Evolutionary conservation across 1,140 invertebrate species (phyloP).

Genomic region (Zaprionus lachaisei): DNA sequence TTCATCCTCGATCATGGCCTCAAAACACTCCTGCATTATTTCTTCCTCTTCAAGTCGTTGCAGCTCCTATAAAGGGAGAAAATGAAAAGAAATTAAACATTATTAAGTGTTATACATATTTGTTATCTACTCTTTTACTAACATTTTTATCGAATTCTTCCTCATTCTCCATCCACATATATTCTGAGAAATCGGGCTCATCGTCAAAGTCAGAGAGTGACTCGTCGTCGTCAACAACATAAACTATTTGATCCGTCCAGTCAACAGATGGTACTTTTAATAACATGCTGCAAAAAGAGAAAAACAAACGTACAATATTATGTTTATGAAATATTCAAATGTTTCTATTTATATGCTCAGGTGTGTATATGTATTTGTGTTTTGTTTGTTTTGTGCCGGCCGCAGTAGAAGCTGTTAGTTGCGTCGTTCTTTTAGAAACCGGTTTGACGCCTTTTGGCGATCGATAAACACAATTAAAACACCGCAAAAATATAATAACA

Average conservation of each 20-base stretch:
- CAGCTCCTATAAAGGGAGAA: constrained; percentile 87
- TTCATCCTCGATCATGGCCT: constrained; percentile 92
- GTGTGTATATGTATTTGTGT: constrained; percentile 2
- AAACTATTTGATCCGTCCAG: constrained; percentile 83
- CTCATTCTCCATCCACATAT: constrained; percentile 96
- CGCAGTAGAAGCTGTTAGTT: constrained; percentile 40
- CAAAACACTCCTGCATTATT: constrained; percentile 93
- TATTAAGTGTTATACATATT: not conserved
- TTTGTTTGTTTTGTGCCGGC: constrained; percentile 48
- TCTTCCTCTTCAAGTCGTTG: constrained; percentile 94
- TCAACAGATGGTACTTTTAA: constrained; percentile 83
- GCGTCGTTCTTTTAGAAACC: constrained; percentile 59
- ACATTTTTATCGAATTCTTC: constrained; percentile 95
- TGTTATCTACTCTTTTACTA: constrained; percentile 50
- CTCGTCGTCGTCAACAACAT: constrained; percentile 85
- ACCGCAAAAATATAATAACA: not conserved
- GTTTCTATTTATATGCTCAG: not conserved
- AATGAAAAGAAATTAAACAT: not conserved
- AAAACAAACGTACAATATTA: constrained; percentile 1
- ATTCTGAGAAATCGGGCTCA: constrained; percentile 92
- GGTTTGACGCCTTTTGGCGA: constrained; percentile 50
- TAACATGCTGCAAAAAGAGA: constrained; percentile 67
- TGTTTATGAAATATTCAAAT: not conserved
- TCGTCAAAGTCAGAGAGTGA: constrained; percentile 85
- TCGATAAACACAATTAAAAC: constrained; percentile 26